A percentile compares a stretch with the other conserved stretches of the same genome.
These are phyloP conservation scores for Plagodis pulveraria DNA, from an alignment of 2,888 invertebrate species.

Conservation along the genomic window DNA sequence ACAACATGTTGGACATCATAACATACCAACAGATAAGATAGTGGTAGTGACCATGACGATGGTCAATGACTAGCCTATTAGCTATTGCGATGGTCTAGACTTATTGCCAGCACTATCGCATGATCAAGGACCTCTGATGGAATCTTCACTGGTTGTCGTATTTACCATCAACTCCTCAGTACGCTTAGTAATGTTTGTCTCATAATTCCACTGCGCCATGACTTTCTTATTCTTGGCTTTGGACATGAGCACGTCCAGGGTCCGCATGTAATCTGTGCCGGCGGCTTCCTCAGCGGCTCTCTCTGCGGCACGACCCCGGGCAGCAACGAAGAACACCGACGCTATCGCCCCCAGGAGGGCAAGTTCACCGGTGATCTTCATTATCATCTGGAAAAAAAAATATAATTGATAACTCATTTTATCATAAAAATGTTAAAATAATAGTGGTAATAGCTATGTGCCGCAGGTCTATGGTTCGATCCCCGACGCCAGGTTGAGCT, in stretches of 20 bases:
- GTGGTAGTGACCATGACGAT: no score
- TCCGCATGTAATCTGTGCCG: constrained; percentile 86
- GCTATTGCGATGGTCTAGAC: no score
- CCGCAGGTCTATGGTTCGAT: no score
- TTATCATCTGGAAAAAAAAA: constrained; percentile 65
- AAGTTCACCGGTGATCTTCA: constrained; percentile 75
- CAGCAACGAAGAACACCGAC: constrained; percentile 77
- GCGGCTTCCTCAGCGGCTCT: constrained; percentile 83
- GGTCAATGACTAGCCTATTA: no score
- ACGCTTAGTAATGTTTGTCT: constrained; percentile 89
- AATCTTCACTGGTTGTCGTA: background rate
- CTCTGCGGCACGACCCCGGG: constrained; percentile 74
- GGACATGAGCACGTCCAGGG: constrained; percentile 85
- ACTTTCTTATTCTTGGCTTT: constrained; percentile 82
- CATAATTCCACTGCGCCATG: constrained; percentile 90
- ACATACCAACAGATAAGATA: no score
- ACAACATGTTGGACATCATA: no score
- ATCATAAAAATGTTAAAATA: no score
- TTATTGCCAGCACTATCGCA: no score
- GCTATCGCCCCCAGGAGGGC: constrained; percentile 76
- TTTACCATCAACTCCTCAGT: constrained; percentile 84
- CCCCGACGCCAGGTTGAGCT: no score
- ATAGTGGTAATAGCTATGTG: no score
- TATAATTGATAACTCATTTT: no score
- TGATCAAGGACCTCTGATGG: no score